Conservation (phyloP, 2,113 vertebrate species). For the Myiozetetes cayanensis region DNA sequence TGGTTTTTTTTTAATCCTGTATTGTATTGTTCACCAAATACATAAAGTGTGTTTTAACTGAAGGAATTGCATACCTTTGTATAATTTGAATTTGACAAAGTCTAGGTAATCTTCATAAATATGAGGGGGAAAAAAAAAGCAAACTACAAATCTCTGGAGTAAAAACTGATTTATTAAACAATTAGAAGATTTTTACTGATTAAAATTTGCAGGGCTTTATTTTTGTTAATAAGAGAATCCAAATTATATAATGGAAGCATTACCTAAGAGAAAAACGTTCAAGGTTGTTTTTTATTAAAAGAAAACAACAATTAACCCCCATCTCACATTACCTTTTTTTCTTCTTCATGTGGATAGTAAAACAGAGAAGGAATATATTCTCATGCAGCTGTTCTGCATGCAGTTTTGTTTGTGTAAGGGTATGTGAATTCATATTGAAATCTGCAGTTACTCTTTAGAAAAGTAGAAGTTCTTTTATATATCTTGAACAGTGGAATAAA, state of each 20-base stretch:
- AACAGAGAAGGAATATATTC: not conserved
- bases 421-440: not conserved
- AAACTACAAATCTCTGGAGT: not conserved
- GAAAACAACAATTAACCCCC: not conserved
- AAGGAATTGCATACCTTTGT: not conserved
- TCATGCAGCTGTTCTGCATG: not conserved
- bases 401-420: not conserved
- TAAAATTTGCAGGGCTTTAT: not conserved
- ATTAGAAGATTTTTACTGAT: not conserved
- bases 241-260: not conserved
- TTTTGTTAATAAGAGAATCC: not conserved
- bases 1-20: not conserved
- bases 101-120: not conserved
- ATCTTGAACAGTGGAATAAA: not conserved
- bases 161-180: not conserved
- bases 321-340: not conserved
- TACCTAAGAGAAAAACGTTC: not conserved
- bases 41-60: not conserved
- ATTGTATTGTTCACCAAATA: not conserved
- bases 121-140: not conserved
- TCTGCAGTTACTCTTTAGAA: not conserved
- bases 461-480: not conserved
- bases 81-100: not conserved
- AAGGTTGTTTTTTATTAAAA: not conserved
- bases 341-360: not conserved